Conservation (phyloP, 2,113 vertebrate genomes). For the Aphyosemion australe region DNA sequence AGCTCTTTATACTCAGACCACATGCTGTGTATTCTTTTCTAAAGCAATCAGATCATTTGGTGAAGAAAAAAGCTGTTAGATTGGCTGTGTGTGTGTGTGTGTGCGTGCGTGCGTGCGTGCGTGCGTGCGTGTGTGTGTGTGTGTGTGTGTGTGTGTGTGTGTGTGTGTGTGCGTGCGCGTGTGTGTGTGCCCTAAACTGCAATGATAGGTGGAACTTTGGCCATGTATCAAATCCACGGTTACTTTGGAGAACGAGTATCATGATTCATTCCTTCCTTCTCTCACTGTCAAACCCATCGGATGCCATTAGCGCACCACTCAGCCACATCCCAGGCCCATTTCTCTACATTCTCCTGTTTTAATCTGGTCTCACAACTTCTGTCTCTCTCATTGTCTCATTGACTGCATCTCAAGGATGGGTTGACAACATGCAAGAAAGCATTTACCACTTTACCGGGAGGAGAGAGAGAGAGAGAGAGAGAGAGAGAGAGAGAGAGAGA, state of each 20-base stretch:
- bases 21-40: too few relatives aligned
- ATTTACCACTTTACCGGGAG: conserved; percentile 19
- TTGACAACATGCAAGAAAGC: conserved; percentile 19
- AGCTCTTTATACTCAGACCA: too few relatives aligned
- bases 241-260: conserved; percentile 5
- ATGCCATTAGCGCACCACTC: conserved; percentile 36
- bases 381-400: conserved; percentile 14
- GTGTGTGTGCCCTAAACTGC: conserved; percentile 16
- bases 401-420: conserved; percentile 9
- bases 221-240: background rate
- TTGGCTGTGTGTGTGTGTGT: too few relatives aligned
- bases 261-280: conserved; percentile 23
- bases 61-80: too few relatives aligned
- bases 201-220: conserved; percentile 26
- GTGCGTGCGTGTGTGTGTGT: too few relatives aligned
- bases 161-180: conserved; percentile 12
- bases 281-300: conserved; percentile 10
- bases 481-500: conserved; percentile 11
- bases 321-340: conserved; percentile 11
- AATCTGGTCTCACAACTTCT: conserved; percentile 32
- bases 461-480: conserved; percentile 9
- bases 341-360: conserved; percentile 7
- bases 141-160: background rate
- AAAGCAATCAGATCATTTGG: too few relatives aligned
- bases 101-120: too few relatives aligned